These are phyloP conservation scores for Vireo griseus DNA, from an alignment of 2,797 vertebrate species.

Conservation along the genomic window DNA sequence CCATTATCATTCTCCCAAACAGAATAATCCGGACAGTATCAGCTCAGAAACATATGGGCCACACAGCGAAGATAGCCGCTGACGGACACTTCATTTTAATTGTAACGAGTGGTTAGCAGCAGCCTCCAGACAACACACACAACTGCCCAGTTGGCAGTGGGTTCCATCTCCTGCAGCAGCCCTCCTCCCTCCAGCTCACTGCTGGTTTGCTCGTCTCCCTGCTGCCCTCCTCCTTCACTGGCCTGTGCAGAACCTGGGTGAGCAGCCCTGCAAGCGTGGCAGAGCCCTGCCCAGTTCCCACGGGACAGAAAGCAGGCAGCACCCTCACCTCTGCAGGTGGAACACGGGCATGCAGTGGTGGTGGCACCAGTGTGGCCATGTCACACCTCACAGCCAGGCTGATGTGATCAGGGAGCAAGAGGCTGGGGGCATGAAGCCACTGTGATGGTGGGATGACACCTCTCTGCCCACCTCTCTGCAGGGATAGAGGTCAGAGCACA, in stretches of 20 bases:
- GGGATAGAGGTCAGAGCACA: neutral
- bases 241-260: neutral
- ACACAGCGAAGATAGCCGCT: constrained; percentile 92
- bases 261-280: neutral
- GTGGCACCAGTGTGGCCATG: rapidly evolving
- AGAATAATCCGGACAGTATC: constrained; percentile 96
- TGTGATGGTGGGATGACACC: neutral
- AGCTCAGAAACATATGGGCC: constrained; percentile 97
- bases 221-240: neutral
- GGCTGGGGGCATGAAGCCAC: rapidly evolving
- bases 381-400: neutral
- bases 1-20: constrained; percentile 94
- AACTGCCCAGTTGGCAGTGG: constrained; percentile 73
- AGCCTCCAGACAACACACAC: constrained; percentile 74
- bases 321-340: neutral
- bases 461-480: rapidly evolving
- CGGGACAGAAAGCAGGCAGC: rapidly evolving
- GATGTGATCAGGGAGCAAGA: rapidly evolving
- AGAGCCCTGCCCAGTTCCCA: rapidly evolving
- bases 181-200: neutral
- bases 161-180: constrained; percentile 12
- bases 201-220: neutral
- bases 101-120: constrained; percentile 85
- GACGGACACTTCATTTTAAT: constrained; percentile 95
- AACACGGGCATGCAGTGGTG: rapidly evolving